Evolutionary conservation across 2,797 vertebrate species (phyloP), one percentile per base, ranked within the genome.

Genomic region (Sebastes dallii): DNA sequence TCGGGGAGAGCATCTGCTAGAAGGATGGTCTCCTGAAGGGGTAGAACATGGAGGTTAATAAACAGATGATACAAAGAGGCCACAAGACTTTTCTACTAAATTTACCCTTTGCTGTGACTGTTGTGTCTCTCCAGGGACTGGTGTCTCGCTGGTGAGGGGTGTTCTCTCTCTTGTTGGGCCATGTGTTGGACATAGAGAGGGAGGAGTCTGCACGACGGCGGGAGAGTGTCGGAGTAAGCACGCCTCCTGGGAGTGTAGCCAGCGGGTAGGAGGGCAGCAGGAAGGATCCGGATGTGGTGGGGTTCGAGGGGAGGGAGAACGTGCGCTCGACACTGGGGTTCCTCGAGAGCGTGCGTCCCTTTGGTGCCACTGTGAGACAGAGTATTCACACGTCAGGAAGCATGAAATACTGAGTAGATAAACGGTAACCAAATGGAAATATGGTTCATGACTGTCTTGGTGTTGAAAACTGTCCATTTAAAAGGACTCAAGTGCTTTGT

Each of bases 151-250:
- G 93, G 25, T 94, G 96, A 14, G 95, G 88, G 59, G 78, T 92
- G 72, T 88, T 91, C 65, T 97, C 97, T 20, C 94, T 94, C 84
- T 96, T 97, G 84, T 97, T 96, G 72, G 97, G 97, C 97, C 97
- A 98, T 11, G 97, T 98, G 92, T 94, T 97, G 75, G 97, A 98
- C 95, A 98, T 96, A 77, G 91, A 96, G 70, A 95, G 76, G 10
- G 94, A 52, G 13, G 92, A 91, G 74, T 96, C 96, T 10, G 89
- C 93, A 9, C 89, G 81, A 29, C 86, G 93, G 80, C 84, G 86
- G 39, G 92, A 87, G 22, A 95, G 82, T 11, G 91, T 90, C 16
- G 96, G 95, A 62, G 91, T 84, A 16, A 92, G 95, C 88, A 94
- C 91, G 60, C 96, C 95, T 73, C 62, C 94, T 61, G 95, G 92